Evolutionary conservation across 1,140 invertebrate species (phyloP).

Genomic region (Acromyrmex echinatior): DNA sequence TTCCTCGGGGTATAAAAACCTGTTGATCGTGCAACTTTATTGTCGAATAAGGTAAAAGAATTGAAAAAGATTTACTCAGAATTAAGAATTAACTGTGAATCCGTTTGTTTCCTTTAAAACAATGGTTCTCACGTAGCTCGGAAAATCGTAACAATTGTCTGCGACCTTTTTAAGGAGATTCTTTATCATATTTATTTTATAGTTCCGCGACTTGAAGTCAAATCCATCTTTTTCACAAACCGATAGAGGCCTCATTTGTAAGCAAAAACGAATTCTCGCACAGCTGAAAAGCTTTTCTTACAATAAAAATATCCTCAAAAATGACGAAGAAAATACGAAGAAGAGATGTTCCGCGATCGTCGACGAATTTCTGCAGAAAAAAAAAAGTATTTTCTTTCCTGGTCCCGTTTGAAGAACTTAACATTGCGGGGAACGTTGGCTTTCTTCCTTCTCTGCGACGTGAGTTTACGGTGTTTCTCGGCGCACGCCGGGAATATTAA

Average conservation of each 20-base stretch:
- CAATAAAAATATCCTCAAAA: not conserved
- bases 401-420: not conserved
- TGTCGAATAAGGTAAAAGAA: not conserved
- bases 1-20: not conserved
- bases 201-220: not conserved
- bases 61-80: not conserved
- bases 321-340: too few relatives aligned
- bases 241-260: not conserved
- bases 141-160: not conserved
- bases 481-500: constrained; percentile 6
- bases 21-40: not conserved
- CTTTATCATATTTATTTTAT: not conserved
- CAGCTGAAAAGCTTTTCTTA: not conserved
- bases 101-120: not conserved
- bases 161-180: not conserved
- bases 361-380: not conserved
- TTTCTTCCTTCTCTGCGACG: not conserved
- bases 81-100: not conserved
- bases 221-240: not conserved
- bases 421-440: not conserved
- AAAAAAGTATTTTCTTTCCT: not conserved
- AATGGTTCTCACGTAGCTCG: not conserved
- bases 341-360: not conserved
- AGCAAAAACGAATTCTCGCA: too few relatives aligned
- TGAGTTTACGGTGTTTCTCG: not conserved